These are phyloP conservation scores for Strix occidentalis DNA, from an alignment of 2,797 vertebrate genomes.

Conservation along the genomic window DNA sequence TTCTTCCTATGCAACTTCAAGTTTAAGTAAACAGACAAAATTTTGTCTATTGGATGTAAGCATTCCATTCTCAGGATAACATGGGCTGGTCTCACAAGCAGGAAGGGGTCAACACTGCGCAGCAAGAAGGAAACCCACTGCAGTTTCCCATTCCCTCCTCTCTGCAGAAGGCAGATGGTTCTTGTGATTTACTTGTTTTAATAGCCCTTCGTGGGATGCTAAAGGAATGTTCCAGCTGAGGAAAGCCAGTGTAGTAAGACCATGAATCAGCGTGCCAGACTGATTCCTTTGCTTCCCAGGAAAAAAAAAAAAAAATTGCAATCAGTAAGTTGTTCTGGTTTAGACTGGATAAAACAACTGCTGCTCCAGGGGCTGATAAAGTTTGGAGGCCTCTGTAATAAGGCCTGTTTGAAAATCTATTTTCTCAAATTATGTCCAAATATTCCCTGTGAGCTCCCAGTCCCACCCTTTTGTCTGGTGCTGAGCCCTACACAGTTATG, in stretches of 20 bases:
- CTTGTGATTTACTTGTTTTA: conserved; percentile 43
- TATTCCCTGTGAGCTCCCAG: conserved; percentile 10
- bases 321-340: conserved; percentile 4
- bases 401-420: conserved; percentile 45
- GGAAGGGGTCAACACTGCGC: neutral
- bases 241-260: conserved; percentile 43
- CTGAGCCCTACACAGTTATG: conserved; percentile 27
- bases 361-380: neutral
- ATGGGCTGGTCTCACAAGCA: neutral
- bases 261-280: conserved; percentile 40
- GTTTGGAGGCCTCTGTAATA: conserved; percentile 28
- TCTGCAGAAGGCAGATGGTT: conserved; percentile 48
- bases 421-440: conserved; percentile 40
- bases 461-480: conserved; percentile 52
- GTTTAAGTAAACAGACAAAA: neutral
- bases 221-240: conserved; percentile 62
- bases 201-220: conserved; percentile 49
- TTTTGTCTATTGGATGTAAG: neutral
- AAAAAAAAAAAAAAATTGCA: neutral
- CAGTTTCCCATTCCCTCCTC: neutral
- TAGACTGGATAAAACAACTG: neutral
- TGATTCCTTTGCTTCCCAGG: neutral
- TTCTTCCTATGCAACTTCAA: neutral
- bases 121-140: neutral
- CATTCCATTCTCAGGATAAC: neutral